Conservation (phyloP, 2,797 vertebrate genomes). For the Acrossocheilus wenchowensis region DNA sequence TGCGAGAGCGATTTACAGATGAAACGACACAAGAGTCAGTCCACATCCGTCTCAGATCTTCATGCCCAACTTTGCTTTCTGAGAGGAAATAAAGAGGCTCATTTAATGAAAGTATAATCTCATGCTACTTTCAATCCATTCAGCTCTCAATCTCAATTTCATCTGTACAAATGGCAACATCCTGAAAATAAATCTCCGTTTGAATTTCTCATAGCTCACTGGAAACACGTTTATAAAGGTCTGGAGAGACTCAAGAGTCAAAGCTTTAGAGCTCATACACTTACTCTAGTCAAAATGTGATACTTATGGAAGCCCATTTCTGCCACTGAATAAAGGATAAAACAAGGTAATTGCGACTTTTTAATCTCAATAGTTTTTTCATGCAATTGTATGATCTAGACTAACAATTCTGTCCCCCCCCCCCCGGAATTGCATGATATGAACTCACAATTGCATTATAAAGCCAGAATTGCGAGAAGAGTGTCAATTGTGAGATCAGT, state of each 20-base stretch:
- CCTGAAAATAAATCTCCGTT: not conserved
- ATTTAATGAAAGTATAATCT: not conserved
- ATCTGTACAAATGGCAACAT: not conserved
- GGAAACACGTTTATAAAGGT: not conserved
- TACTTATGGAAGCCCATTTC: not conserved
- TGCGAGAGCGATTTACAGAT: conserved; percentile 15
- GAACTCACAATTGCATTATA: too few relatives aligned
- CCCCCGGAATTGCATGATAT: too few relatives aligned
- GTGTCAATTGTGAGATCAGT: too few relatives aligned
- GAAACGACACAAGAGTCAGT: not conserved
- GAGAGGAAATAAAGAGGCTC: conserved; percentile 50
- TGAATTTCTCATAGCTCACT: too few relatives aligned
- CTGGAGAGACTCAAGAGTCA: not conserved
- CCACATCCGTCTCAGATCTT: conserved; percentile 82
- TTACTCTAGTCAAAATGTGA: too few relatives aligned
- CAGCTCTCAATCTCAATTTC: not conserved
- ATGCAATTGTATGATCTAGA: too few relatives aligned
- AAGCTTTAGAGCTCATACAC: not conserved
- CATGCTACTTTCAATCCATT: not conserved
- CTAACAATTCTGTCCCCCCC: too few relatives aligned
- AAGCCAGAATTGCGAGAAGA: too few relatives aligned
- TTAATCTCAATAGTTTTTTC: too few relatives aligned
- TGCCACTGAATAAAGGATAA: not conserved
- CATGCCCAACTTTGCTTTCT: conserved; percentile 98
- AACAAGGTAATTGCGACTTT: not conserved